Evolutionary conservation across 2,888 invertebrate species (phyloP), one percentile per base, ranked within the genome.

Genomic region (Notodonta dromedarius): DNA sequence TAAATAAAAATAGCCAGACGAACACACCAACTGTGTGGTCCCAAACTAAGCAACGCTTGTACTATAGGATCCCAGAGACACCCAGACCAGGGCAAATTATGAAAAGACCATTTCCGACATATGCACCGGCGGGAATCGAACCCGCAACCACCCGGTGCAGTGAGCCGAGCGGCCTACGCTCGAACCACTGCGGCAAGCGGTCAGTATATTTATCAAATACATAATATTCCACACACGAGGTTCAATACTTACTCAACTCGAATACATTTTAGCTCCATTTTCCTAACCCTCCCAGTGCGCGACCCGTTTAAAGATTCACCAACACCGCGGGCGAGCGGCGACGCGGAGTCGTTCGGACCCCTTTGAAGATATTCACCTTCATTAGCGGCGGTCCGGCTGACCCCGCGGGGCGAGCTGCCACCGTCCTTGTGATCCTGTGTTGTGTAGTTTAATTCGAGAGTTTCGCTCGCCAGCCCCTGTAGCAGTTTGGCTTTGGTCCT

Each of bases 341-440:
- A 74, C 78, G 78, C 77, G 80, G 60, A 85, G 86, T 79, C 82
- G 77, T 76, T 73, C 79, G 77, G 86, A 83, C 87, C 89, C 87
- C 92, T 90, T 91, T 90, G 91, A 90, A 91, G 90, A 89, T 89
- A 87, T 86, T 87, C 87, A 86, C 90, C 89, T 91, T 92, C 92
- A 91, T 92, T 93, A 93, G 88, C 86, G 83, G 14, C 82, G 75
- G 85, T 82, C 84, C 80, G 76, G 74, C 73, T 76, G 86, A 83
- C 89, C 89, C 83, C 88, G 82, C 84, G 84, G 89, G 73, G 67
- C 71, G 71, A 72, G 68, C 66, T 51, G 58, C 64, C 63, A 58
- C 63, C 58, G 67, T 69, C 74, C 76, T 77, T 74, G 65, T 14
- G 75, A 68, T 74, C 70, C 67, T 56, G 60, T 64, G 63, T 66